These are phyloP conservation scores for Sarcophaga rosellei DNA, from an alignment of 2,888 invertebrate genomes.

Conservation along the genomic window DNA sequence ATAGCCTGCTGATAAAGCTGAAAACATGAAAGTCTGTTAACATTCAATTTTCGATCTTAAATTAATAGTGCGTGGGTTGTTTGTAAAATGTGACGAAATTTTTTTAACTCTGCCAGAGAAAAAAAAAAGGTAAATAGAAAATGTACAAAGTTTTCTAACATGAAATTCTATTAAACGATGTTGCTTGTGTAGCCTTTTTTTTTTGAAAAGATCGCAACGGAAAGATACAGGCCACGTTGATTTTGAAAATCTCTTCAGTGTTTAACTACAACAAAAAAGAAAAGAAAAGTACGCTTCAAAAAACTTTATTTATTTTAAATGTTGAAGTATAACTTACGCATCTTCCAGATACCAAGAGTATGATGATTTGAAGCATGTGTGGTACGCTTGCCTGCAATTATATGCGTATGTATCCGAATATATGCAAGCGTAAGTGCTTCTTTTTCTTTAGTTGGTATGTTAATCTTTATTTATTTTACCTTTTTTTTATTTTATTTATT, in stretches of 20 bases:
- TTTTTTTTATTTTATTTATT: not conserved
- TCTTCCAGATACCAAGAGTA: not conserved
- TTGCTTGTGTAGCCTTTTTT: not conserved
- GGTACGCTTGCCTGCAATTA: not conserved
- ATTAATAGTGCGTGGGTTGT: slow-evolving; percentile 56
- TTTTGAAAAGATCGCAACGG: slow-evolving; percentile 22
- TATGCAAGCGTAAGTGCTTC: not conserved
- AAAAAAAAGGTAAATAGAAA: not conserved
- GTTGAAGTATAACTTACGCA: slow-evolving; percentile 39
- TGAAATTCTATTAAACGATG: not conserved
- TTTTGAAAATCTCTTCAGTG: slow-evolving; percentile 36
- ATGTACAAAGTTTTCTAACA: not conserved
- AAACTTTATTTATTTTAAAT: slow-evolving; percentile 45
- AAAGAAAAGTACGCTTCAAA: slow-evolving; percentile 42
- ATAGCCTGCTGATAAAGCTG: not conserved
- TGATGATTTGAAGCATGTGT: not conserved
- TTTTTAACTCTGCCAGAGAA: slow-evolving; percentile 1
- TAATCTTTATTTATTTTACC: slow-evolving; percentile 35
- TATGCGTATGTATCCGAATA: slow-evolving; percentile 15
- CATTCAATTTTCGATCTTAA: slow-evolving; percentile 41
- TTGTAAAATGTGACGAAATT: slow-evolving; percentile 47
- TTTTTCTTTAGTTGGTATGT: slow-evolving; percentile 11
- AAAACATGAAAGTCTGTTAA: slow-evolving; percentile 30
- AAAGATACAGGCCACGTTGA: slow-evolving; percentile 12
- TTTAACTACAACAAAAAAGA: slow-evolving; percentile 18